Conservation (phyloP, 2,888 invertebrate genomes). For the Epirrhoe tristata region DNA sequence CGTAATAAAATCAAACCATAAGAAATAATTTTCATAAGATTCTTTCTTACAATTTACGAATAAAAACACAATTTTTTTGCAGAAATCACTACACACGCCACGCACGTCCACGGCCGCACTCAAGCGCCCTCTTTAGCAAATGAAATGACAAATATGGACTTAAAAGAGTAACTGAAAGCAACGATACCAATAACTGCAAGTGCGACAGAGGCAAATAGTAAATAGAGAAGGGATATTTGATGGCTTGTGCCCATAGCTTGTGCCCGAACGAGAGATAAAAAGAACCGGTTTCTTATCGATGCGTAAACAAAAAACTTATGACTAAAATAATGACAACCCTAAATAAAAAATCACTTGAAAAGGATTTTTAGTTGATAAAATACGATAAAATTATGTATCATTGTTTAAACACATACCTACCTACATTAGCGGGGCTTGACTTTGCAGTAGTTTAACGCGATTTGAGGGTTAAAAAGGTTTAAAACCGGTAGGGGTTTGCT, state of each 20-base stretch:
- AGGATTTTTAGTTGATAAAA: no score
- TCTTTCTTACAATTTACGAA: constrained; percentile 55
- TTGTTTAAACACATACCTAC: no score
- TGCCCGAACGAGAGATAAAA: neutral
- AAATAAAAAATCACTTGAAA: neutral
- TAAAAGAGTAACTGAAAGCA: constrained; percentile 59
- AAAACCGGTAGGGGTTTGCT: no score
- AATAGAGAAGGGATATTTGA: constrained; percentile 53
- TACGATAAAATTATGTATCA: no score
- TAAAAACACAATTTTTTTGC: constrained; percentile 40
- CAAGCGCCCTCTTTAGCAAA: constrained; percentile 63
- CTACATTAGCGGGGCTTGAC: no score
- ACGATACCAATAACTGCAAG: constrained; percentile 37
- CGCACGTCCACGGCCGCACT: constrained; percentile 32
- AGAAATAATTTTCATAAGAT: neutral
- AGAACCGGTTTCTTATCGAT: constrained; percentile 68
- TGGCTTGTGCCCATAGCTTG: neutral
- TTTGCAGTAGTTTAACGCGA: no score
- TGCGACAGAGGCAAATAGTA: constrained; percentile 55
- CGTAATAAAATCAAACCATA: neutral
- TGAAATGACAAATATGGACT: constrained; percentile 69
- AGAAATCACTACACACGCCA: constrained; percentile 30
- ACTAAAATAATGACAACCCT: constrained; percentile 3
- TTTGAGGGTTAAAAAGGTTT: no score
- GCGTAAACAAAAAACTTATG: constrained; percentile 5